These are phyloP conservation scores for Oxycera nigricornis DNA, from an alignment of 2,888 invertebrate species.

Conservation along the genomic window DNA sequence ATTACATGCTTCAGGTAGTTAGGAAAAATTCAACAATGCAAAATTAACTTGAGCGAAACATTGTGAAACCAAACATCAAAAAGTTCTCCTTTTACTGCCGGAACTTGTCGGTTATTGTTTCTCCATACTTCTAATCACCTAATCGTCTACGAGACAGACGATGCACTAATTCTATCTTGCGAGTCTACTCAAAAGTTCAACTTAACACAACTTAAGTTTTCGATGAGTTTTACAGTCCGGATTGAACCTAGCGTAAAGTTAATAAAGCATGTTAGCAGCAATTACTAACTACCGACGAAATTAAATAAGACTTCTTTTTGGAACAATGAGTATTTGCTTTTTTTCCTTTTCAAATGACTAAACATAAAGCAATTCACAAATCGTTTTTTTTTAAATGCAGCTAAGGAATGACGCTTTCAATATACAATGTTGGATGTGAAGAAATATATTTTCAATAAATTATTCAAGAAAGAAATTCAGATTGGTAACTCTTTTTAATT, in stretches of 20 bases:
- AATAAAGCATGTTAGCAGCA: conserved; percentile 29
- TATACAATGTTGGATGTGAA: neutral
- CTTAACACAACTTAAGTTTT: conserved; percentile 29
- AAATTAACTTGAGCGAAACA: conserved; percentile 37
- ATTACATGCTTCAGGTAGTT: conserved; percentile 9
- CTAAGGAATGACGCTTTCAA: conserved; percentile 26
- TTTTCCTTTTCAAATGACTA: neutral
- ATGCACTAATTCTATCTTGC: neutral
- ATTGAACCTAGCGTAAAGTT: conserved; percentile 5
- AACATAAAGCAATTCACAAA: neutral
- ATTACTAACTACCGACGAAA: neutral
- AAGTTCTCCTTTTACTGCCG: conserved; percentile 9
- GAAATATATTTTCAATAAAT: conserved; percentile 18
- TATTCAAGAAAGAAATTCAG: neutral
- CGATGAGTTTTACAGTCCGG: conserved; percentile 24
- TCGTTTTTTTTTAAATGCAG: conserved; percentile 27
- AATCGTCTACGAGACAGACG: neutral
- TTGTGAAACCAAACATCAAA: neutral
- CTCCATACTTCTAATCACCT: neutral
- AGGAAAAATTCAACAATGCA: conserved; percentile 2
- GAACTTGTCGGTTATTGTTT: conserved; percentile 23
- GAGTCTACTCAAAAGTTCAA: conserved; percentile 32
- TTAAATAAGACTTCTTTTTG: neutral
- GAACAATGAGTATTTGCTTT: conserved; percentile 28
- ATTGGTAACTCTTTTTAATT: neutral